Conservation (phyloP, 2,888 invertebrate species). For the Creontiades dilutus region DNA sequence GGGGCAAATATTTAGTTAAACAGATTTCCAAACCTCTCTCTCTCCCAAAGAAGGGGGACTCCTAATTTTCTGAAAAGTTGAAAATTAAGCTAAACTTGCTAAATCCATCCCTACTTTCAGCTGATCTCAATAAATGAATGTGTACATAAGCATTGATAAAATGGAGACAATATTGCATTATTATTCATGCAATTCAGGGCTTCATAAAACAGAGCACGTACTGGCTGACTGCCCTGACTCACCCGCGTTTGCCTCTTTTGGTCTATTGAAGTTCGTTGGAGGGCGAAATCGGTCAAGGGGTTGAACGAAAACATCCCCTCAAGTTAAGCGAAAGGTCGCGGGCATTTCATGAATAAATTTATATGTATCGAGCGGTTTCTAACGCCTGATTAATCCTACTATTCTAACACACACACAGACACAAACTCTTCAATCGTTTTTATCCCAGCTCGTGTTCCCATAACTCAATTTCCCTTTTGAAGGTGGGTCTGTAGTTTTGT, state of each 20-base stretch:
- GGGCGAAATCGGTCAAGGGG: conserved; percentile 42
- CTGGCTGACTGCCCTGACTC: background rate
- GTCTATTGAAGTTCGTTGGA: conserved; percentile 22
- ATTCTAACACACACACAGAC: background rate
- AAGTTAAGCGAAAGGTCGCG: background rate
- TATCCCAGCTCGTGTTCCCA: background rate
- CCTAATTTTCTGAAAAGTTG: too few species aligned
- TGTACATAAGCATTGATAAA: too few species aligned
- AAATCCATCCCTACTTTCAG: too few species aligned
- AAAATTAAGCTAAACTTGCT: too few species aligned
- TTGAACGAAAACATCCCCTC: background rate
- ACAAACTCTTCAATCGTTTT: background rate
- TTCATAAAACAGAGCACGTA: background rate
- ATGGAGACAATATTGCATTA: background rate
- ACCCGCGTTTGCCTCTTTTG: conserved; percentile 5
- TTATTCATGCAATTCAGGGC: background rate
- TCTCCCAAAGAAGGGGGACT: too few species aligned
- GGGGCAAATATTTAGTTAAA: too few species aligned
- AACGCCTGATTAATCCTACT: background rate
- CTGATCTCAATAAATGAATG: too few species aligned
- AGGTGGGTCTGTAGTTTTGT: too few species aligned
- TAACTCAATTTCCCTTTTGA: too few species aligned
- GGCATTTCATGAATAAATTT: conserved; percentile 39
- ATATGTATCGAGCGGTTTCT: background rate
- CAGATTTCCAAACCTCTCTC: too few species aligned